Evolutionary conservation across 2,113 vertebrate species (phyloP).

Genomic region (Lophochroa leadbeateri): DNA sequence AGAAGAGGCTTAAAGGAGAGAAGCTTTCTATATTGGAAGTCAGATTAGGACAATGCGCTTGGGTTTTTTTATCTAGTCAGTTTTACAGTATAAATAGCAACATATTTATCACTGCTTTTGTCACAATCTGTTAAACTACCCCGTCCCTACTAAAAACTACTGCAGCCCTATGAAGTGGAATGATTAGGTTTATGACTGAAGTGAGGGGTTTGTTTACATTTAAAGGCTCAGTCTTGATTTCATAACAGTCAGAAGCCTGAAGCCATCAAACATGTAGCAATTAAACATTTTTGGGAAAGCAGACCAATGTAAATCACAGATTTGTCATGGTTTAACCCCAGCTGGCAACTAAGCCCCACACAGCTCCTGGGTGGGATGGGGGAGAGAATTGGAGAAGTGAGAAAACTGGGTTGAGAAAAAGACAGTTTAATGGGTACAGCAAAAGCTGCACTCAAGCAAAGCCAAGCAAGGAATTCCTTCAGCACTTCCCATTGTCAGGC

Average conservation of each 20-base stretch:
- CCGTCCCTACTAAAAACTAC: background rate
- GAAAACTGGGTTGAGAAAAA: background rate
- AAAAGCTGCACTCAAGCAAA: background rate
- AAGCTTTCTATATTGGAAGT: background rate
- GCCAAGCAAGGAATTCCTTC: background rate
- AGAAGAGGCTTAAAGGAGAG: background rate
- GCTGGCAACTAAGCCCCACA: background rate
- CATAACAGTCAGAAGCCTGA: background rate
- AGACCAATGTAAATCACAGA: background rate
- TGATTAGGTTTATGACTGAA: background rate
- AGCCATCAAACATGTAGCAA: background rate
- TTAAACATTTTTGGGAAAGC: background rate
- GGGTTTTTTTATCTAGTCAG: background rate
- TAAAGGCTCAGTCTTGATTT: background rate
- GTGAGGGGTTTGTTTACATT: background rate
- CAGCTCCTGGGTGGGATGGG: background rate
- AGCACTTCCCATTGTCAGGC: background rate
- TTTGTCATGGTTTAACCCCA: background rate
- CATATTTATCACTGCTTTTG: background rate
- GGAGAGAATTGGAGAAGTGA: background rate
- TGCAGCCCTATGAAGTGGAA: background rate
- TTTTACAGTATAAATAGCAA: slow-evolving; percentile 26
- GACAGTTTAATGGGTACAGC: background rate
- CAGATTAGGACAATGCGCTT: background rate
- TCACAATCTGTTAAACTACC: background rate